Base-by-base conservation (phyloP, 2,797 vertebrate genomes). In the Numenius phaeopus region DNA sequence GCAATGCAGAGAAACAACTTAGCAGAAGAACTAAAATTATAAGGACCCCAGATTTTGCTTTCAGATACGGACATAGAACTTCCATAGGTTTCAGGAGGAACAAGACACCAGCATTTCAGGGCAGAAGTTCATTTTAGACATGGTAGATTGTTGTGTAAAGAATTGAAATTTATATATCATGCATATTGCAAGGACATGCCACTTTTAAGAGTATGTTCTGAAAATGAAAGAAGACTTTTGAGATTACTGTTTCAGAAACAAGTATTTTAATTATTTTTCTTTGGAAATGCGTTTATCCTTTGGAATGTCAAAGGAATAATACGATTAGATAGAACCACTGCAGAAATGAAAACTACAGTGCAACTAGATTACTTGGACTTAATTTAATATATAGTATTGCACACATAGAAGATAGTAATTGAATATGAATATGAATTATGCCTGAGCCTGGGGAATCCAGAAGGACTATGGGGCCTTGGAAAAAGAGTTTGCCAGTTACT, bases 401-500 rank as follows among this genome's bases (percentile, higher is more conserved):
- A 67, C 27, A 50, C 21, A 29, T 5, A 71, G 39, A 70, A 89
- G 79, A 52, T 80, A 89, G 15, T 67, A 66, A 52, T 93, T 71
- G 34, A 37, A 37, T 37, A 37, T 37, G 34, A 37, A 37, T 37
- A 71, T 55, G 4, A 83, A 57, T 79, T 70, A 22, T 59, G 10
- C 40, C 32, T 62, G 52, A 90, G 39, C 10, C 14, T 80, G 32
- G 29, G 80, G 65, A 76, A 79, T 69, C 54, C 29, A 69, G 66
- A 80, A 83, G 39, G 66, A 52, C 34, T 91, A 4, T 24, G 32
- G 37, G 42, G 58, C 70, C 17, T 77, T 62, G 78, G 71, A 82
- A 87, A 87, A 95, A 70, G 54, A 55, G 18, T 82, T 90, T 81
- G 77, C 83, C 58, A 72, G 54, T 95, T 85, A 44, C 29, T 81